Conservation (phyloP, 2,113 vertebrate species). For the Raja brachyura region DNA sequence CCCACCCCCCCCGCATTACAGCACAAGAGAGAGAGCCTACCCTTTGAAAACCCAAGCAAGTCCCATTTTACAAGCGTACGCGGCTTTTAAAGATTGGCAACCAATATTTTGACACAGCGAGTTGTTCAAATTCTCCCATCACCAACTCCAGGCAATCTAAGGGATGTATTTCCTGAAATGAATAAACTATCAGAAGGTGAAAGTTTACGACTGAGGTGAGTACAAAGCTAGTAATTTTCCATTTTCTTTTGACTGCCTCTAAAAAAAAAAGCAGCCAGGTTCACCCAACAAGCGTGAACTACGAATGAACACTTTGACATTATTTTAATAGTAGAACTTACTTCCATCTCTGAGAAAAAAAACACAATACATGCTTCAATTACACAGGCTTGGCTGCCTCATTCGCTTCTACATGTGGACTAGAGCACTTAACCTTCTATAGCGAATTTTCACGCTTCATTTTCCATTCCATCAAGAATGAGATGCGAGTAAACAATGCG, state of each 20-base stretch:
- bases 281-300: constrained; percentile 26
- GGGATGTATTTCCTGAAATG: constrained; percentile 24
- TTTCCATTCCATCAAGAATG: constrained; percentile 57
- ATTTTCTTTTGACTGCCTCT: constrained; percentile 32
- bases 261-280: background rate
- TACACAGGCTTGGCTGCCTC: constrained; percentile 41
- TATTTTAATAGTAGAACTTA: constrained; percentile 45
- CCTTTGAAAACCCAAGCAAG: background rate
- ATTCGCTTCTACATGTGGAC: constrained; percentile 42
- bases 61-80: background rate
- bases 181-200: constrained; percentile 33
- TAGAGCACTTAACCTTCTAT: constrained; percentile 59
- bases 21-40: background rate
- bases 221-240: constrained; percentile 27
- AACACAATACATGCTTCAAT: constrained; percentile 40
- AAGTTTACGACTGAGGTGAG: constrained; percentile 6
- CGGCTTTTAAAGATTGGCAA: background rate
- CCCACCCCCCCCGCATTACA: too few species aligned
- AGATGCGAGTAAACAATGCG: constrained; percentile 53
- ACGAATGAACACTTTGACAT: constrained; percentile 33
- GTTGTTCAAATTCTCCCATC: background rate
- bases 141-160: background rate
- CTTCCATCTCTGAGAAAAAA: constrained; percentile 35
- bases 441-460: constrained; percentile 59
- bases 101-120: constrained; percentile 24